A percentile compares a stretch with the other conserved stretches of the same genome.
phyloP scores from a whole-genome alignment of 2,888 invertebrate genomes.

The Pyrgus malvae region DNA sequence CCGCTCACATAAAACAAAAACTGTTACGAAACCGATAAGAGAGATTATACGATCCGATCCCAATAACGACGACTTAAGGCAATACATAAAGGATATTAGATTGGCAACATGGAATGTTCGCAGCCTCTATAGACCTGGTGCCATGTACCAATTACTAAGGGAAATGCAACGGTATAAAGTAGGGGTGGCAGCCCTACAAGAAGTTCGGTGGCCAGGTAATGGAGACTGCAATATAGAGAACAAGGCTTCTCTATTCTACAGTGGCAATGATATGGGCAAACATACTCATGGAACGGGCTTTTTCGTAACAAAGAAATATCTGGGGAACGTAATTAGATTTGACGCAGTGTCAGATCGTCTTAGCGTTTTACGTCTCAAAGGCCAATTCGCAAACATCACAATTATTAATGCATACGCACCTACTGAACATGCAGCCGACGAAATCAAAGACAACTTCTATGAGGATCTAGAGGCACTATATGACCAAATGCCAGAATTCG shows the following conservation, averaged over 20 bases:
- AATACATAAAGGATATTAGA: background rate
- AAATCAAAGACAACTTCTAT: no score
- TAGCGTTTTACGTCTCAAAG: background rate
- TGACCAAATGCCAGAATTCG: no score
- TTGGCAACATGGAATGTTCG: slow-evolving; percentile 3
- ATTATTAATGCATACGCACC: no score
- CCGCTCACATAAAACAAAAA: background rate
- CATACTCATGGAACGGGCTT: background rate
- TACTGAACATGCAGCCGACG: no score
- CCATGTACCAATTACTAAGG: background rate
- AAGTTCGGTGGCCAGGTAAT: background rate
- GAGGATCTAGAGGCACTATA: no score
- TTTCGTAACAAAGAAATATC: background rate
- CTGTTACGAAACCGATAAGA: slow-evolving; percentile 1
- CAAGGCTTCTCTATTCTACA: background rate
- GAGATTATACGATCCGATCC: background rate
- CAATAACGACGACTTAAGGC: background rate
- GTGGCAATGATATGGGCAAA: background rate
- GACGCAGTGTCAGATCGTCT: background rate
- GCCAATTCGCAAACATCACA: background rate
- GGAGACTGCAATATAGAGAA: background rate
- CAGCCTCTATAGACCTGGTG: background rate
- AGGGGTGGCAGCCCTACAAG: background rate
- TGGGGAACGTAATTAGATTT: background rate
- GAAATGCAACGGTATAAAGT: background rate